Evolutionary conservation across 2,888 invertebrate species (phyloP), one percentile per base, ranked within the genome.

Genomic region (Tachina lurida): DNA sequence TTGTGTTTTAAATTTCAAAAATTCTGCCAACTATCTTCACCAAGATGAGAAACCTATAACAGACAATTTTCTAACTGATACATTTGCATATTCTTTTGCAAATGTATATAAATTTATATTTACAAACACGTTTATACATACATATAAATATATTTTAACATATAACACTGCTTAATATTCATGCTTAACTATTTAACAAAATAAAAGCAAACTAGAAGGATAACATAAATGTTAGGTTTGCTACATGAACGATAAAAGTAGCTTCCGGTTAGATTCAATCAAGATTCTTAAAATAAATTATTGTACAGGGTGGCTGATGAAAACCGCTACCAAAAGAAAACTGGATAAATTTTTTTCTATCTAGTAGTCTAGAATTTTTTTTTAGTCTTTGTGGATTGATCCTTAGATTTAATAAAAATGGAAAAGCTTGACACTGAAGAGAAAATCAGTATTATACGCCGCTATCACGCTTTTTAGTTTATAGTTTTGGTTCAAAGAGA

Each of bases 91-190:
- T 39, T 9, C 1, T 12, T 41, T n/a, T 19, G 17, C 39, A 3
- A 58, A 60, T 58, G 31, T 31, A 31, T 31, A 31, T 31, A 31
- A 31, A 31, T 31, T 31, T 31, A 31, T 31, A 31, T 31, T 31
- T 31, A 15, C 12, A 49, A 54, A 62, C 10, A 65, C 10, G 12
- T 12, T 65, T 19, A 47, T 45, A 19, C 52, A 49, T 3, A 62
- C 52, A 49, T 3, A 62, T 2, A 58, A 22, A 60, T 49, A 52
- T 19, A 43, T 54, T 15, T 10, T 41, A 41, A 41, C 41, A 41
- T 5, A 17, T 41, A 62, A 76, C 41, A 71, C 56, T 56, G 65
- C 54, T 70, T 76, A 76, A 76, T 56, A 56, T 63, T 22, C 47
- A 56, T 82, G 63, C 63, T 82, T 49, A 47, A 47, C 19, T 63